Conservation (phyloP, 1,140 invertebrate genomes). For the Mya arenaria region DNA sequence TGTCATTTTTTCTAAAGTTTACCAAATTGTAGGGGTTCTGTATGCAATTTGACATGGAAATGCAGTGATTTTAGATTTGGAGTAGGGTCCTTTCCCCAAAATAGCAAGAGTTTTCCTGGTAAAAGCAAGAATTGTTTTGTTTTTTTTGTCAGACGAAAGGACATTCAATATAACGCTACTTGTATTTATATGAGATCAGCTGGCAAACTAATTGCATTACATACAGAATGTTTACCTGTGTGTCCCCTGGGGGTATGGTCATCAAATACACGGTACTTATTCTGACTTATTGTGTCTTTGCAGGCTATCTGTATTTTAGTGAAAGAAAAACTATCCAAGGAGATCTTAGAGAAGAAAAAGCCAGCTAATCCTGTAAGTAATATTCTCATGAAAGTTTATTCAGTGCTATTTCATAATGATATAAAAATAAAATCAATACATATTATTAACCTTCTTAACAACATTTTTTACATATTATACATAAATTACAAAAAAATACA, state of each 20-base stretch:
- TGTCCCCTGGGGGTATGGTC: background rate
- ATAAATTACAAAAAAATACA: no score
- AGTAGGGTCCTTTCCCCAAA: no score
- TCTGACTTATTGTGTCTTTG: constrained; percentile 49
- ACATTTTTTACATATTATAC: no score
- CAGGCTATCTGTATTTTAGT: constrained; percentile 87
- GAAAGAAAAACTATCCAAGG: constrained; percentile 85
- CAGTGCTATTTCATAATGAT: no score
- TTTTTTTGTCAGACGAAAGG: background rate
- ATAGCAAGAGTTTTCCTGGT: no score
- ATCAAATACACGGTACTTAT: background rate
- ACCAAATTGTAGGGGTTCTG: no score
- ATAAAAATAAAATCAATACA: no score
- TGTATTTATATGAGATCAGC: background rate
- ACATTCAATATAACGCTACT: background rate
- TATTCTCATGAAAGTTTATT: no score
- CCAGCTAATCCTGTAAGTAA: constrained; percentile 81
- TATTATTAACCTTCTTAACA: no score
- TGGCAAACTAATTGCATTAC: background rate
- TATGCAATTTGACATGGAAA: no score
- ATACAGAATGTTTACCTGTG: background rate
- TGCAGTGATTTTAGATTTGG: no score
- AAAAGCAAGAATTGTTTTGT: background rate
- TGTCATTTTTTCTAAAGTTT: no score
- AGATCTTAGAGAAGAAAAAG: constrained; percentile 86